These are phyloP conservation scores for Lysiphlebus fabarum DNA, from an alignment of 1,140 invertebrate species.

Conservation along the genomic window DNA sequence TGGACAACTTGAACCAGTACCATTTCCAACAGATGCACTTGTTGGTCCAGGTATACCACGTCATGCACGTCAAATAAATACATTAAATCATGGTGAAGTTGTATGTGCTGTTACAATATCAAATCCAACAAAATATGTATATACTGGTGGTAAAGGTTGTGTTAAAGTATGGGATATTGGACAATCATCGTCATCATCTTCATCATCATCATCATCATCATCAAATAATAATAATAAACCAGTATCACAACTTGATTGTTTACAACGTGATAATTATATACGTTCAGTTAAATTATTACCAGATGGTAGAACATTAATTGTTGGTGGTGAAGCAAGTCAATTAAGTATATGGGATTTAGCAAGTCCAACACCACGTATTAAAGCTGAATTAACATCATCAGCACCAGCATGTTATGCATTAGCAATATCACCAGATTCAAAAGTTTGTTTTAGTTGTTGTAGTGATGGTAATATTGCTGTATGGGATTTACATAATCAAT, in stretches of 20 bases:
- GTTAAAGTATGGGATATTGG: slow-evolving; percentile 96
- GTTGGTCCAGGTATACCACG: slow-evolving; percentile 89
- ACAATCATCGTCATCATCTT: slow-evolving; percentile 62
- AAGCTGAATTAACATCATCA: slow-evolving; percentile 91
- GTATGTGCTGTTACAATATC: slow-evolving; percentile 87
- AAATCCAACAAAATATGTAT: slow-evolving; percentile 90
- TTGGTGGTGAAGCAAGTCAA: slow-evolving; percentile 94
- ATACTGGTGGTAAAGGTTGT: slow-evolving; percentile 98
- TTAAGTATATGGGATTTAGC: slow-evolving; percentile 96
- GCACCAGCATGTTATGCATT: slow-evolving; percentile 97
- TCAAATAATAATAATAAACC: slow-evolving; percentile 66
- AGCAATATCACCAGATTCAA: slow-evolving; percentile 93
- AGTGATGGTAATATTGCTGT: slow-evolving; percentile 94
- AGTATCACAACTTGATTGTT: slow-evolving; percentile 88
- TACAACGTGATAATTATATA: slow-evolving; percentile 97
- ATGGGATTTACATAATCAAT: slow-evolving; percentile 92
- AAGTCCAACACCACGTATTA: slow-evolving; percentile 81
- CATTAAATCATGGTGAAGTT: slow-evolving; percentile 88
- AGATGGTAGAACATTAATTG: slow-evolving; percentile 93
- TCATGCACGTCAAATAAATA: slow-evolving; percentile 85
- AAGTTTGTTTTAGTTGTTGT: slow-evolving; percentile 95
- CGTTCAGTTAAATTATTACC: slow-evolving; percentile 90
- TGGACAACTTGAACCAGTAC: slow-evolving; percentile 86
- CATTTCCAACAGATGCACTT: slow-evolving; percentile 93
- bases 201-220: not conserved